phyloP scores from a whole-genome alignment of 2,888 invertebrate genomes.

The Meteorus colon region DNA sequence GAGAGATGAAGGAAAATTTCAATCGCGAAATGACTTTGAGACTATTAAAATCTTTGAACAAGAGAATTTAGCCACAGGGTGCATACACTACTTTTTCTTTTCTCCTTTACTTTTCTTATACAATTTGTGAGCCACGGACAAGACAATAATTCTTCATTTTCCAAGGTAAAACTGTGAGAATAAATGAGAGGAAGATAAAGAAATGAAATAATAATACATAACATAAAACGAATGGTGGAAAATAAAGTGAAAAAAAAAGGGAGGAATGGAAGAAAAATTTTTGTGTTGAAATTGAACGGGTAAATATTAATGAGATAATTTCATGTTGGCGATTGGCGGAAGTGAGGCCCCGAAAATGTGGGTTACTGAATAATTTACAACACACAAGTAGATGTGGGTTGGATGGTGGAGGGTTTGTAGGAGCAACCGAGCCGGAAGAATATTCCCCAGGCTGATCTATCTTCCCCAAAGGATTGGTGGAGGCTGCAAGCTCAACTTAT shows the following conservation, averaged over 20 bases:
- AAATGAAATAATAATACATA: slow-evolving; percentile 5
- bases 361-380: slow-evolving; percentile 39
- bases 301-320: slow-evolving; percentile 38
- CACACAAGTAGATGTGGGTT: slow-evolving; percentile 16
- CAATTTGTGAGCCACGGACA: slow-evolving; percentile 16
- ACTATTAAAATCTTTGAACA: slow-evolving; percentile 40
- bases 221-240: slow-evolving; percentile 24
- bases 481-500: neutral
- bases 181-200: neutral
- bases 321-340: slow-evolving; percentile 27
- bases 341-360: slow-evolving; percentile 37
- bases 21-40: slow-evolving; percentile 26
- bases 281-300: slow-evolving; percentile 12
- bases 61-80: slow-evolving; percentile 19
- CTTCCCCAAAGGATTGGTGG: slow-evolving; percentile 44
- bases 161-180: neutral
- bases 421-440: slow-evolving; percentile 46
- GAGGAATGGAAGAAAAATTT: slow-evolving; percentile 11
- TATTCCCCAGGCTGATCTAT: slow-evolving; percentile 48
- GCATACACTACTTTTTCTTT: slow-evolving; percentile 4
- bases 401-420: neutral
- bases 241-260: neutral
- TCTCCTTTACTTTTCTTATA: neutral
- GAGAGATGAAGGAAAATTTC: slow-evolving; percentile 15
- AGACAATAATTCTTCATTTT: slow-evolving; percentile 13